A percentile compares a stretch with the other conserved stretches of the same genome.
Evolutionary conservation across 2,888 invertebrate genomes (phyloP).

Genomic region (Blera fallax): DNA sequence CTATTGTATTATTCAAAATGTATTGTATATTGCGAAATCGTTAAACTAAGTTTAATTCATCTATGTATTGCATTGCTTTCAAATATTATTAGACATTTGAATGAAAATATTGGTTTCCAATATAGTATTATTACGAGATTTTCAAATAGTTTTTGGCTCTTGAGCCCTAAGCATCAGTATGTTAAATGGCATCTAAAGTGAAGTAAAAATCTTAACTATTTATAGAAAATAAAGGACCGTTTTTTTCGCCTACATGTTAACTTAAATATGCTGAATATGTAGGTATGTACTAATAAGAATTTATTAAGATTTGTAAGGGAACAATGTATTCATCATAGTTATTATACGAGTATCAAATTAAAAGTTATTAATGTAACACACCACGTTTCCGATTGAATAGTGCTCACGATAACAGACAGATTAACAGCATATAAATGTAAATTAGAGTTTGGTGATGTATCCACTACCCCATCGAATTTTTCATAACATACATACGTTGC

Average conservation of each 20-base stretch:
- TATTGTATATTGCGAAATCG: background rate
- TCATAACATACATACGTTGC: too few species aligned
- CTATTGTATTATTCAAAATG: conserved; percentile 5
- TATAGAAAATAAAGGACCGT: background rate
- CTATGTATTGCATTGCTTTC: background rate
- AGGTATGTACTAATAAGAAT: background rate
- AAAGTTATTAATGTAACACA: background rate
- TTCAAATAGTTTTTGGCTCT: conserved; percentile 13
- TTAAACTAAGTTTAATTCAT: conserved; percentile 3
- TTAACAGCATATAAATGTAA: background rate
- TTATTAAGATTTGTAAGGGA: background rate
- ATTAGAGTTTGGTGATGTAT: background rate
- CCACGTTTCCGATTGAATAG: background rate
- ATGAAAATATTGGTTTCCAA: background rate
- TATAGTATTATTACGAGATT: background rate
- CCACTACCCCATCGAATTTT: background rate
- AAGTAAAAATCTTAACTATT: conserved; percentile 27
- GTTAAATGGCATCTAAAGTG: conserved; percentile 16
- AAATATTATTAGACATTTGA: background rate
- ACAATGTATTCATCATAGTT: background rate
- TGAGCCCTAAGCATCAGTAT: conserved; percentile 5
- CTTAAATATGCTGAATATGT: background rate
- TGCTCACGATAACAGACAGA: background rate
- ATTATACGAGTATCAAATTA: background rate
- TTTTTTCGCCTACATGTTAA: background rate